Evolutionary conservation across 2,113 vertebrate genomes (phyloP), one percentile per base, ranked within the genome.

Genomic region (mouse (Mus musculus)): DNA sequence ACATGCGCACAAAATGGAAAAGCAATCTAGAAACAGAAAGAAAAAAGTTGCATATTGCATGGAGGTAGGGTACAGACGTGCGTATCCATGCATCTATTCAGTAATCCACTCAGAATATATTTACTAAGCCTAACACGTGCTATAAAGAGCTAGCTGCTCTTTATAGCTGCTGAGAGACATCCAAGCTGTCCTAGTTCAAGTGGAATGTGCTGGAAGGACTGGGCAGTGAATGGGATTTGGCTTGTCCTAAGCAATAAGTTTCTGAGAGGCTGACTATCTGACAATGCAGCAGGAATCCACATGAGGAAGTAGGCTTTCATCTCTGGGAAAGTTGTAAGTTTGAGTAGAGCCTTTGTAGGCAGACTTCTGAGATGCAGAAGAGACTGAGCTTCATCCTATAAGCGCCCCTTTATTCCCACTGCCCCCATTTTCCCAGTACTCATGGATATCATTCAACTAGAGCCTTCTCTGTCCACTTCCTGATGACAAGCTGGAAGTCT

Each of bases 221-320:
- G 49, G n/a, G 5, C 76, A 85, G 36, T n/a, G 52, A 46, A 42
- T 39, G 22, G 77, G 81, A 28, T 82, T 81, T 67, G 54, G 36
- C 42, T 96, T 76, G 12, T 81, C 46, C 28, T 26, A 30, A 78
- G 39, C 56, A 91, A 26, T 91, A 33, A 16, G 36, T 80, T 94
- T 73, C 73, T 65, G 80, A 80, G 14, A 28, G 56, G 30, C 11
- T 19, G 52, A 86, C 30, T 63, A 71, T 24, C 63, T 11, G 5
- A 0, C 5, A n/a, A 11, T 52, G 12, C 1, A 26, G 2, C 0
- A 19, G 22, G 42, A 14, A 11, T 11, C 19, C 3, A 0, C 42
- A 76, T 54, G 61, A 59, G 80, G 42, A 63, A 28, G 33, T 71
- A 6, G 73, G 39, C 8, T 73, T 46, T 77, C 26, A 75, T 16